Evolutionary conservation across 2,888 invertebrate species (phyloP).

Genomic region (Nephrotoma guestfalica): DNA sequence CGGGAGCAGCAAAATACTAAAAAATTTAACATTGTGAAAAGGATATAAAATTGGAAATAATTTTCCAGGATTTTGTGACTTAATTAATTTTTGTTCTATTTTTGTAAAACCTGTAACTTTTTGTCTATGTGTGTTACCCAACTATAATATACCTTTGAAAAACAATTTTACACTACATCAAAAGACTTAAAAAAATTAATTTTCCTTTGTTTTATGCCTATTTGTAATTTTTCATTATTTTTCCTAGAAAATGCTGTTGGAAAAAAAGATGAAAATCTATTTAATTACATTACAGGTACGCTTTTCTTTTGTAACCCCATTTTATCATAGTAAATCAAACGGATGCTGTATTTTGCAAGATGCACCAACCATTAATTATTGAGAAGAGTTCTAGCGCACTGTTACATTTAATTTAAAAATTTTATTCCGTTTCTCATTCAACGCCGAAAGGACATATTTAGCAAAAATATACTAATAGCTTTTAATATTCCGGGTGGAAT

Average conservation of each 20-base stretch:
- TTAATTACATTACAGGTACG: background rate
- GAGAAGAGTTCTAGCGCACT: no score
- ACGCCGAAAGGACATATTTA: no score
- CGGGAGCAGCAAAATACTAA: background rate
- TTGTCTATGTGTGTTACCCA: background rate
- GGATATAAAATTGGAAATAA: background rate
- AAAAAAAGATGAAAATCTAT: background rate
- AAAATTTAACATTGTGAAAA: background rate
- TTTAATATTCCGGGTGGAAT: no score
- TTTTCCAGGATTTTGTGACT: background rate
- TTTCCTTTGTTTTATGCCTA: background rate
- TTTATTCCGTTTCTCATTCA: no score
- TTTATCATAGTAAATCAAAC: no score
- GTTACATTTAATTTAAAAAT: no score
- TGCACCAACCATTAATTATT: no score
- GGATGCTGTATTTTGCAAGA: no score
- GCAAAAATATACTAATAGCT: no score
- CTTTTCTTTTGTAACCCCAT: no score
- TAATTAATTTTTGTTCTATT: background rate
- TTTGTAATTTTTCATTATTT: background rate
- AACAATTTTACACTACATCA: background rate
- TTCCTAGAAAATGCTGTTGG: background rate
- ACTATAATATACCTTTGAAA: background rate
- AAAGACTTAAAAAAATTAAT: background rate
- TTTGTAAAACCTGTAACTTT: background rate